These are phyloP conservation scores for Phyllostomus hastatus DNA, from an alignment of 2,113 vertebrate species.

Conservation along the genomic window DNA sequence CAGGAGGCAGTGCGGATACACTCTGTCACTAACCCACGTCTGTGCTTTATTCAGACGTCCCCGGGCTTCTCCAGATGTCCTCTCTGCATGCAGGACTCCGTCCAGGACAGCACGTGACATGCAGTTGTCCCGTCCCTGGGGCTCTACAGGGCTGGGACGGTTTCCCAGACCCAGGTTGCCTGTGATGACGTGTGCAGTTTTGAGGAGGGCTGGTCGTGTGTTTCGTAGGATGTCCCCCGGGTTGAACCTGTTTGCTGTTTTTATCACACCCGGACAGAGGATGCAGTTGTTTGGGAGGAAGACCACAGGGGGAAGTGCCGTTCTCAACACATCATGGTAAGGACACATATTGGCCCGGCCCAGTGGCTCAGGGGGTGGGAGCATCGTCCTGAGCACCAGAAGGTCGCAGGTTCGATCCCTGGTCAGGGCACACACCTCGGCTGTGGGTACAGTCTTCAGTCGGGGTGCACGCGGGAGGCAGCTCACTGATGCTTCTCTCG, in stretches of 20 bases:
- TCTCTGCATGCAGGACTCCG: neutral
- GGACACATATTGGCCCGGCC: too few species aligned
- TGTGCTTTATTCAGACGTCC: neutral
- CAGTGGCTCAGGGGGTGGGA: too few species aligned
- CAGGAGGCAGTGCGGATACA: neutral
- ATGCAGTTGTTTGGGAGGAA: neutral
- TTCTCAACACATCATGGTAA: neutral
- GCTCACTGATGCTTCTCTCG: neutral
- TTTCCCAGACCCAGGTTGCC: neutral
- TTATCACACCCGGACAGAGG: neutral
- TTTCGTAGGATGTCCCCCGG: neutral
- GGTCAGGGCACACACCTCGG: too few species aligned
- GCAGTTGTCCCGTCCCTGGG: neutral
- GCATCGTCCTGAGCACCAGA: too few species aligned
- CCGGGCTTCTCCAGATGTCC: neutral
- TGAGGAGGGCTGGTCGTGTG: neutral
- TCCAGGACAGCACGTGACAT: neutral
- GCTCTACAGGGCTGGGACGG: neutral
- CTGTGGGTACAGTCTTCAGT: too few species aligned
- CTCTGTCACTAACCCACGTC: neutral
- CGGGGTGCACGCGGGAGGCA: too few species aligned
- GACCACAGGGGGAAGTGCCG: neutral
- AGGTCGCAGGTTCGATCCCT: too few species aligned
- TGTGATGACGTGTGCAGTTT: neutral
- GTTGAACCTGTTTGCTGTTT: neutral